Evolutionary conservation across 1,140 invertebrate genomes (phyloP), one percentile per base, ranked within the genome.

Genomic region (Danaus melanippus): DNA sequence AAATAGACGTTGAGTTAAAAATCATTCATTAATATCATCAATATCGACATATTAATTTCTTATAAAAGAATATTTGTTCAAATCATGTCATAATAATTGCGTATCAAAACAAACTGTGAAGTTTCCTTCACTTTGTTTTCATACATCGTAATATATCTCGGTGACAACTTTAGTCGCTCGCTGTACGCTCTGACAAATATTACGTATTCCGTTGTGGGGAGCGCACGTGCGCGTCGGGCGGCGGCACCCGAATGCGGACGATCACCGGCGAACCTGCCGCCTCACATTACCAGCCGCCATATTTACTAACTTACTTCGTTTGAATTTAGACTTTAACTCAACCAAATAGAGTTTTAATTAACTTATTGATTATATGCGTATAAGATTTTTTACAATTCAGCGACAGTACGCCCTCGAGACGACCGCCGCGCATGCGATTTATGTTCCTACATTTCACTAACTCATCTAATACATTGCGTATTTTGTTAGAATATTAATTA

Each of bases 151-250:
- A 32, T 32, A 32, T 32, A 32, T 32, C 6, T 32, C 21, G 21
- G 21, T 32, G 21, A 32, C 17, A 60, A 60, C 53, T 60, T 60
- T 56, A 12, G 52, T 53, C 46, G 50, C 40, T 12, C 45, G 50
- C 56, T 67, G 58, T 58, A 64, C 62, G 57, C 47, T 53, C 56
- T 60, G 58, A 70, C 55, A 56, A 64, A 59, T 59, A 62, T 65
- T 62, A 58, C 53, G 61, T 57, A 59, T 60, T 58, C 60, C 47
- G 58, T 59, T 51, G 45, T 49, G 57, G 45, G 47, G 60, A 51
- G 60, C 63, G 67, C 70, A 73, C 70, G 70, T 73, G 70, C 70
- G 64, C 61, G 59, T 49, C 69, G 58, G 57, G 54, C 66, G 70
- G 52, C 63, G 53, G 54, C 62, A 64, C 65, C 65, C 70, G 70